Base-by-base conservation (phyloP, 1,140 invertebrate genomes). In the Nephotettix cincticeps region DNA sequence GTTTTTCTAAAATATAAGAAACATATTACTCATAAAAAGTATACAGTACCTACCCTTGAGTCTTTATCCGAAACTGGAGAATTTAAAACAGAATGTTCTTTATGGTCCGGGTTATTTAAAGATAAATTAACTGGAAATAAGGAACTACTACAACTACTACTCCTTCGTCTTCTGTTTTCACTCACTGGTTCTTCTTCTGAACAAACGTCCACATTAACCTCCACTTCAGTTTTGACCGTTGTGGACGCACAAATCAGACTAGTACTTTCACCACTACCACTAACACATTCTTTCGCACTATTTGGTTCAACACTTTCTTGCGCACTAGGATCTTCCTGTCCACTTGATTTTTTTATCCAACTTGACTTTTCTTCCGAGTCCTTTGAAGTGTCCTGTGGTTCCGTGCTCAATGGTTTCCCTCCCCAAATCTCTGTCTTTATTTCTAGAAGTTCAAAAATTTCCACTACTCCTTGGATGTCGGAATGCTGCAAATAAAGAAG, bases 111-210 rank as follows among this genome's bases (percentile, higher is more conserved):
- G 74, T 79, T 82, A 69, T 83, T 85, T 23, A 88, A 77, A 69
- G 88, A 90, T 58, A 94, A 83, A 81, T 94, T 94, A 13, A 94
- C 92, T 23, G 91, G 91, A 80, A 92, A 88, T 25, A 84, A 81
- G 36, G 85, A 83, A 67, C 74, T 78, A 28, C 78, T 77, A n/a
- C n/a, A 83, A 67, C 74, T 78, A 32, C 77, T 69, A 36, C 72
- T 29, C 23, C 70, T 72, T 67, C 72, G 45, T 25, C 45, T 71
- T 67, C 64, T 67, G 23, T 67, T 67, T 67, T 67, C 64, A 67
- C 25, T 67, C 17, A 19, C n/a, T 21, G 40, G 32, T 19, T 67
- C 64, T 19, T 65, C 63, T 43, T 67, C 64, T 1, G 64, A 67
- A 43, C 64, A 40, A 27, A 40, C 64, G 25, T 67, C 64, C 17